Conservation (phyloP, 2,888 invertebrate species). For the Mythimna loreyi region DNA sequence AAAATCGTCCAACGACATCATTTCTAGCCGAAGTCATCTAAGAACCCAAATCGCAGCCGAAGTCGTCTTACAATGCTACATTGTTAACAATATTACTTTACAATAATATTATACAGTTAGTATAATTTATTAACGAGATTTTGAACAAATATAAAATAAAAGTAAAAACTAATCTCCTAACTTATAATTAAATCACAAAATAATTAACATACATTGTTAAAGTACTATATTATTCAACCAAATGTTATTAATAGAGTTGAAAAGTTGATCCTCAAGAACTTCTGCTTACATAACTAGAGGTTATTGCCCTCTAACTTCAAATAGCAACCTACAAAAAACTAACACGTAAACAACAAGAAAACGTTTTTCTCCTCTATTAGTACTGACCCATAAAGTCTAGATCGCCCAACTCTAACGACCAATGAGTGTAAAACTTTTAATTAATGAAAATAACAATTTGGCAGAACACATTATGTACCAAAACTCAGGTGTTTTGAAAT, state of each 20-base stretch:
- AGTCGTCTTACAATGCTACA: too few relatives aligned
- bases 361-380: neutral
- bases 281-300: neutral
- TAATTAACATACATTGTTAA: too few relatives aligned
- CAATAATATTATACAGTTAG: too few relatives aligned
- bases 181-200: too few relatives aligned
- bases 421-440: slow-evolving; percentile 33
- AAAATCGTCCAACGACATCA: too few relatives aligned
- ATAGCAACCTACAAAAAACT: neutral
- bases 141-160: too few relatives aligned
- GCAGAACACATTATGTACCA: slow-evolving; percentile 18
- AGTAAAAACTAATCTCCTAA: too few relatives aligned
- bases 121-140: too few relatives aligned
- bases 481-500: slow-evolving; percentile 37
- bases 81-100: too few relatives aligned
- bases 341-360: neutral
- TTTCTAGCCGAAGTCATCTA: too few relatives aligned
- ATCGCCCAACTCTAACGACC: slow-evolving; percentile 10
- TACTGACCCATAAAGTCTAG: neutral
- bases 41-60: too few relatives aligned
- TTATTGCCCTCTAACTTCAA: neutral
- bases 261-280: neutral
- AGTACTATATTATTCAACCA: neutral
- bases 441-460: slow-evolving; percentile 37
- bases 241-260: neutral